Evolutionary conservation across 2,797 vertebrate species (phyloP).

Genomic region (Okamejei kenojei): DNA sequence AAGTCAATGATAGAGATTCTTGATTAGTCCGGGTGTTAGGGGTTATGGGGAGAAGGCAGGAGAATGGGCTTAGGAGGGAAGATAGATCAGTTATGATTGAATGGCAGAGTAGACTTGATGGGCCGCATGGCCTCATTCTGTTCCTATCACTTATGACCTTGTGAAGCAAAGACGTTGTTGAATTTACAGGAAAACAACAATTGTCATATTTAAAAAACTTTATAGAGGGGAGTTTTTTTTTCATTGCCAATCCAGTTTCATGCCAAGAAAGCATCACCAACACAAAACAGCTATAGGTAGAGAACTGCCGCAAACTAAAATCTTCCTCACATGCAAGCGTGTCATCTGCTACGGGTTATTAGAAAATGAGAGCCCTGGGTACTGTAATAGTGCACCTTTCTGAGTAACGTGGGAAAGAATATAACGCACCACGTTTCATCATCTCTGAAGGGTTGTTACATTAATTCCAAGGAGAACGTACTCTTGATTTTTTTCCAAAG

Average conservation of each 20-base stretch:
- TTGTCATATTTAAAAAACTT: neutral
- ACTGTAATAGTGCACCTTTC: conserved; percentile 11
- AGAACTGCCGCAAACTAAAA: neutral
- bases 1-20: too few relatives aligned
- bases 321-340: neutral
- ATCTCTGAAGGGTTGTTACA: neutral
- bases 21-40: too few relatives aligned
- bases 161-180: neutral
- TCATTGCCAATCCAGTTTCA: conserved; percentile 1
- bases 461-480: too few relatives aligned
- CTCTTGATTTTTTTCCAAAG: neutral
- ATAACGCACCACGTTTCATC: neutral
- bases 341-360: neutral
- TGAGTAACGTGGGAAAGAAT: conserved; percentile 10
- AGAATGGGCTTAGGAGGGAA: too few relatives aligned
- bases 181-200: neutral
- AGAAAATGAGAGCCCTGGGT: neutral
- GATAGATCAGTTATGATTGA: too few relatives aligned
- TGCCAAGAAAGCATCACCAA: neutral
- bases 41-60: too few relatives aligned
- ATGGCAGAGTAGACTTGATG: too few relatives aligned
- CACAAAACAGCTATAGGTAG: conserved; percentile 5
- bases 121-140: too few relatives aligned
- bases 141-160: too few relatives aligned
- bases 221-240: neutral